Evolutionary conservation across 2,113 vertebrate species (phyloP).

Genomic region (Ceuthmochares aereus): DNA sequence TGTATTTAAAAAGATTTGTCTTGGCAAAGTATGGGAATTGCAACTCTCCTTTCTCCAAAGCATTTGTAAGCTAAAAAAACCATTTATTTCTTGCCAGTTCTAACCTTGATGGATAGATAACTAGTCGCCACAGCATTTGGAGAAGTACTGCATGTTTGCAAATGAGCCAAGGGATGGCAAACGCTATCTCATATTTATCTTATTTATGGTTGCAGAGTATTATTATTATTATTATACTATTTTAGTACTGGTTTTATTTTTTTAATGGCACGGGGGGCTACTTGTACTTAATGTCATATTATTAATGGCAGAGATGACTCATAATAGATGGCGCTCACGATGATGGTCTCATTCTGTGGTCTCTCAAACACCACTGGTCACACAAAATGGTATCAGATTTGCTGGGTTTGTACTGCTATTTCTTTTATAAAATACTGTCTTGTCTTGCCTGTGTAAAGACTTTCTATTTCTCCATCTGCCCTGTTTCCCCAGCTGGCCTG

Average conservation of each 20-base stretch:
- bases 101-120: neutral
- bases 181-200: neutral
- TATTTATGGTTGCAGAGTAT: neutral
- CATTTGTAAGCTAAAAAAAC: neutral
- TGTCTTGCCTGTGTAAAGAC: neutral
- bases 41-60: neutral
- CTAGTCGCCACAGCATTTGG: neutral
- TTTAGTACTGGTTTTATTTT: neutral
- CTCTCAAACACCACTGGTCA: neutral
- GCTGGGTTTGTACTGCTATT: neutral
- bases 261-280: neutral
- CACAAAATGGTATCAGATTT: neutral
- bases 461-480: neutral
- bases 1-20: neutral
- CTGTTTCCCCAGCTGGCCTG: neutral
- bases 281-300: neutral
- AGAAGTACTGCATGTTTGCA: neutral
- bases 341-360: neutral
- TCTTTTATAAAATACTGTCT: neutral
- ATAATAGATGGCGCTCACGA: neutral
- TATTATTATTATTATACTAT: neutral
- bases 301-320: neutral
- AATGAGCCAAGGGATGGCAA: neutral
- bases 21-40: neutral
- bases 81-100: neutral